Base-by-base conservation (phyloP, 2,797 vertebrate genomes). In the Pagetopsis macropterus region DNA sequence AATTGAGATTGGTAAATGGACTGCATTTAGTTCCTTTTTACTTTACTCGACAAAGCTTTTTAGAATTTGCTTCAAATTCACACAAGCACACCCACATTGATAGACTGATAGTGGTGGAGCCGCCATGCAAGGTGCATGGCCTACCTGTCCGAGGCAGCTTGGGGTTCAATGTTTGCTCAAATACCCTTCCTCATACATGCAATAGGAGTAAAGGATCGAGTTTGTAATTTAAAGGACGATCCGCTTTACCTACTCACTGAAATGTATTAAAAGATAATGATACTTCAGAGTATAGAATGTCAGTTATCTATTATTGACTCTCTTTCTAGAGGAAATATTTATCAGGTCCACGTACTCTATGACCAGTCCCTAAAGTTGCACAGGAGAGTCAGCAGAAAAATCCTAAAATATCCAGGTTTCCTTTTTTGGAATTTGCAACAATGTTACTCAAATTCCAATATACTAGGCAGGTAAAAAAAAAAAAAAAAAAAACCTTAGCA, bases 281-380 rank as follows among this genome's bases (percentile, higher is more conserved):
- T 16, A 16, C 13, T 52, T 52, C 5, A 0, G 27, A 21, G 15
- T 48, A 60, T 2, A 40, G 41, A 27, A 54, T 45, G 16, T 6
- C 31, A 41, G 54, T 46, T 71, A 31, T 54, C 17, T 17, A 33
- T 71, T 14, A 51, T 58, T 65, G 46, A 46, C 45, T 52, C 5
- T 19, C 40, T 17, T 14, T 64, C 4, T 4, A 59, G 40, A 81
- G 48, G 4, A 73, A 43, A 51, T 9, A 33, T 11, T 3, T 21
- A 10, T 58, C 8, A 41, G 16, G 3, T 14, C 6, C 5, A 50
- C 13, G 73, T 44, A 57, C 9, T 40, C 5, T 3, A 16, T 46
- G 21, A 41, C 19, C 13, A 31, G 9, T 40, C 45, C 12, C 1
- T 17, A 33, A 27, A 19, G 17, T 37, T 51, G 9, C 19, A 46